Conservation (phyloP, 2,888 invertebrate genomes). For the Morpho achilles region DNA sequence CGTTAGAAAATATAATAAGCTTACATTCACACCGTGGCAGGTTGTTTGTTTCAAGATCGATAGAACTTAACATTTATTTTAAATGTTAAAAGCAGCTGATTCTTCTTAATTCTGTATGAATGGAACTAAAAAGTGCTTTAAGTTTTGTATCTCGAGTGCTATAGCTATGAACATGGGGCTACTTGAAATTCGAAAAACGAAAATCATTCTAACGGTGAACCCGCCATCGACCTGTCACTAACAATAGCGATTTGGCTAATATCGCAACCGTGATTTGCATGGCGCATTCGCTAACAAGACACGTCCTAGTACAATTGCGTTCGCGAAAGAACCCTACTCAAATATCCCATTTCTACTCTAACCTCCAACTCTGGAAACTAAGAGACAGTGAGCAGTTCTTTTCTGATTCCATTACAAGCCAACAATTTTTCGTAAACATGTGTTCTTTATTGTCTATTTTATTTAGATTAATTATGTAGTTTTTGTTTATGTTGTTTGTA, state of each 20-base stretch:
- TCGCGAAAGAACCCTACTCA: slow-evolving; percentile 78
- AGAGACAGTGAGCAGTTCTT: not conserved
- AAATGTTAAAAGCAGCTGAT: too few species aligned
- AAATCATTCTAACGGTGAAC: slow-evolving; percentile 26
- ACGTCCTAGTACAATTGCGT: slow-evolving; percentile 76
- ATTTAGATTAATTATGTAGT: too few species aligned
- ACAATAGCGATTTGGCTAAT: slow-evolving; percentile 44
- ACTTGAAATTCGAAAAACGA: slow-evolving; percentile 23
- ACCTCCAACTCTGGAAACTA: slow-evolving; percentile 54
- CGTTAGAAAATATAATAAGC: too few species aligned
- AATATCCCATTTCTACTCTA: slow-evolving; percentile 78
- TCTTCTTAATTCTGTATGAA: too few species aligned
- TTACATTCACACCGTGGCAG: too few species aligned
- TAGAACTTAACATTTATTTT: too few species aligned
- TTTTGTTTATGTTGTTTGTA: too few species aligned
- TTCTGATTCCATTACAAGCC: too few species aligned
- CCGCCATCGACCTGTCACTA: slow-evolving; percentile 33
- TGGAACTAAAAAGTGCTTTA: too few species aligned
- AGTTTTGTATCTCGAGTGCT: not conserved
- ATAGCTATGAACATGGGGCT: slow-evolving; percentile 15
- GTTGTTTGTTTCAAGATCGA: too few species aligned
- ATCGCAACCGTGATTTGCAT: slow-evolving; percentile 58
- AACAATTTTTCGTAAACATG: too few species aligned
- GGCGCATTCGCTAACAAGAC: slow-evolving; percentile 77
- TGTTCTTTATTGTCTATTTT: too few species aligned